phyloP scores from a whole-genome alignment of 2,113 vertebrate genomes.

The Mionectes macconnelli region DNA sequence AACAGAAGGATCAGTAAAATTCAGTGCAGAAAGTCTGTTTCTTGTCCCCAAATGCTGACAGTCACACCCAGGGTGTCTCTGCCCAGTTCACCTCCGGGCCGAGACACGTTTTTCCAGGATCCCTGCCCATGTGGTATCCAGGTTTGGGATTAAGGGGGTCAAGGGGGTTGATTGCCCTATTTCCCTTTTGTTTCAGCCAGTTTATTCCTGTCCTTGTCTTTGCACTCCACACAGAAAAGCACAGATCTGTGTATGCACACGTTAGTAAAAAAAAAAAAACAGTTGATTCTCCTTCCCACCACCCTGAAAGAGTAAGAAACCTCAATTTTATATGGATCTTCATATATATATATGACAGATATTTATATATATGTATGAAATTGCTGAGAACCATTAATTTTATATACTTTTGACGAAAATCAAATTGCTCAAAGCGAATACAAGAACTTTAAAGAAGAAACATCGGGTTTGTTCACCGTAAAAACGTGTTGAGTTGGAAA shows the following conservation, averaged over 20 bases:
- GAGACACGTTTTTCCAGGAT: neutral
- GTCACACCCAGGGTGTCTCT: neutral
- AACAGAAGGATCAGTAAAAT: neutral
- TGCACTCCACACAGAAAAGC: constrained; percentile 1
- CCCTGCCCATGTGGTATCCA: fast-evolving
- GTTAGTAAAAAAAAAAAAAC: neutral
- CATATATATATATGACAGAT: neutral
- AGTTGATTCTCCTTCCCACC: neutral
- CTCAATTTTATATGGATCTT: neutral
- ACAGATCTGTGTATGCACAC: constrained; percentile 1
- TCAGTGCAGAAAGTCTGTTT: neutral
- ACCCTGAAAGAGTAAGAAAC: neutral
- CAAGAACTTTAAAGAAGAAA: constrained; percentile 23
- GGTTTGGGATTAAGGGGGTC: neutral
- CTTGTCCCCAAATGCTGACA: neutral
- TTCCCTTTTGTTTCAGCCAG: neutral
- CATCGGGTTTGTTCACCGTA: neutral
- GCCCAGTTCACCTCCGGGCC: fast-evolving
- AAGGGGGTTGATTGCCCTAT: neutral
- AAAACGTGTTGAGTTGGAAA: neutral
- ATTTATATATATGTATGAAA: neutral
- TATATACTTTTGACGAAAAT: neutral
- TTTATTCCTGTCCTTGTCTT: neutral
- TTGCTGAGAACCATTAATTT: neutral
- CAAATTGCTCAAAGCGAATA: neutral